Base-by-base conservation (phyloP, 2,113 vertebrate genomes). In the Apteryx mantelli region DNA sequence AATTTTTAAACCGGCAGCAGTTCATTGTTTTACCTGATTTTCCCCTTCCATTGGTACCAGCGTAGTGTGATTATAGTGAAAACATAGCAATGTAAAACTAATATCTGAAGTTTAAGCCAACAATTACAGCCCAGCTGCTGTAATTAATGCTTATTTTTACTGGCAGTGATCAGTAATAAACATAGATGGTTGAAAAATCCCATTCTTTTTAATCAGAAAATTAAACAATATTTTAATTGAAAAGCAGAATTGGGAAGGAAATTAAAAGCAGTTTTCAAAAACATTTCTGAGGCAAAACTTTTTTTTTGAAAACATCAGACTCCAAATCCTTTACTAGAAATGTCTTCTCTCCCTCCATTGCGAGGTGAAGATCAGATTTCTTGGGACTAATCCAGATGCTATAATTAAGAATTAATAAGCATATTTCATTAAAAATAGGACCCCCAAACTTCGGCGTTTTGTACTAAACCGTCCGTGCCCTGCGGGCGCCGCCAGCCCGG, bases 241-340 rank as follows among this genome's bases (percentile, higher is more conserved):
- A 92, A 94, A 71, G 2, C 3, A 55, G 16, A 79, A 34, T 71
- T 76, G 40, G 32, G 48, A 78, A 53, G 2, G 12, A 63, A 84
- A 79, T 71, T 1, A 55, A 84, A 86, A 71, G 1, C 2, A 53
- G 1, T 2, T 89, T 88, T 55, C 32, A 13, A 13, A 86, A 91
- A 80, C 1, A 2, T 19, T 73, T 88, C 21, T 24, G 11, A 26
- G 21, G 2, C 71, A 88, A 82, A 74, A 5, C 7, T 48, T n/a
- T 9, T 24, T 78, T 70, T 82, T 88, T 46, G 1, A 53, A 88
- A 86, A 42, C 1, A 63, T 53, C 14, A 34, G 42, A 58, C 10
- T 7, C 16, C 14, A 61, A 48, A 1, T 1, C 4, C 48, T 60
- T 9, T 1, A 0, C 2, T 60, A 32, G 48, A 77, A 48, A 1